These are phyloP conservation scores for Aurelia sp. DNA, from an alignment of 30 jellyfish, hydroid and myxozoan species.

Conservation along the genomic window DNA sequence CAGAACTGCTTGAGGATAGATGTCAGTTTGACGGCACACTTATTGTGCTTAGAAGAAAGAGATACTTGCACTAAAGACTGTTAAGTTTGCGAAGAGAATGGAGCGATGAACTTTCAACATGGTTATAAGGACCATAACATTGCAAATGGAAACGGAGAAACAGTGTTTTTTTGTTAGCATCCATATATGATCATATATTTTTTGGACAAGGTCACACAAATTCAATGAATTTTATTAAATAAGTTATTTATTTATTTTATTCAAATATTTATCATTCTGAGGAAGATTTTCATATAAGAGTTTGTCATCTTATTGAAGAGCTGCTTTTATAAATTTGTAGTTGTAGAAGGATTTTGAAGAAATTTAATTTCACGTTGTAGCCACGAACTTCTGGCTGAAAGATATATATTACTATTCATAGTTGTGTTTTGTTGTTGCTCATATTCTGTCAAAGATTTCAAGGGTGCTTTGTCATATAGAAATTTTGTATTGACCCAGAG, in stretches of 20 bases:
- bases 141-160: neutral
- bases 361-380: neutral
- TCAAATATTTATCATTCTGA: too few relatives aligned
- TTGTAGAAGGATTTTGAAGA: too few relatives aligned
- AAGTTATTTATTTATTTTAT: too few relatives aligned
- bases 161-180: neutral
- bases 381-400: neutral
- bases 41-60: constrained; percentile 28
- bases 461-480: neutral
- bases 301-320: too few relatives aligned
- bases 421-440: neutral
- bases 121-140: neutral
- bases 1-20: neutral
- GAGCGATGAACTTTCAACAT: neutral
- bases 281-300: too few relatives aligned
- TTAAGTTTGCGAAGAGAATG: neutral
- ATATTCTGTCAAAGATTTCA: neutral
- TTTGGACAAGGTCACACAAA: too few relatives aligned
- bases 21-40: constrained; percentile 13
- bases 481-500: neutral
- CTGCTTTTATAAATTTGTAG: too few relatives aligned
- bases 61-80: constrained; percentile 13
- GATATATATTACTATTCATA: neutral
- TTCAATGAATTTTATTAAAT: too few relatives aligned
- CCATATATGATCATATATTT: too few relatives aligned